phyloP scores from a whole-genome alignment of 2,797 vertebrate species.

The Poeciliopsis infans region DNA sequence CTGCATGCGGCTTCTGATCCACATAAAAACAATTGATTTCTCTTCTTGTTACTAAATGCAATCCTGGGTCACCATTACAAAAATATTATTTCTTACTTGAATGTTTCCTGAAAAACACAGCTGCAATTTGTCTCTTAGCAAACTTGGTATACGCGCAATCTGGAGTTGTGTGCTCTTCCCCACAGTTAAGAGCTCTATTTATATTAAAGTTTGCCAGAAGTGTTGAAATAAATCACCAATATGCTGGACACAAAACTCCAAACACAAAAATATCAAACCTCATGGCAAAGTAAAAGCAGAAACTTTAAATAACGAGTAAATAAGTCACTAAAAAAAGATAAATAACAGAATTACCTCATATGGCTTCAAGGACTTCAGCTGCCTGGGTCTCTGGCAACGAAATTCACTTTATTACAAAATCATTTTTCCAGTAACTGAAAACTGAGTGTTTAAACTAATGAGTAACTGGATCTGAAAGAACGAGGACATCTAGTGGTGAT shows the following conservation, averaged over 20 bases:
- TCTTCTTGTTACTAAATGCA: neutral
- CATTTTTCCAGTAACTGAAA: neutral
- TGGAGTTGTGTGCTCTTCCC: neutral
- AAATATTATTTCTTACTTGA: neutral
- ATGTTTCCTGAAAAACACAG: neutral
- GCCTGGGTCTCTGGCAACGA: neutral
- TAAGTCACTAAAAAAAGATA: neutral
- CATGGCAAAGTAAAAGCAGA: neutral
- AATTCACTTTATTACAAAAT: neutral
- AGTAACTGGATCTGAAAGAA: neutral
- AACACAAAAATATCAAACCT: neutral
- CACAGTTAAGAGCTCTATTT: neutral
- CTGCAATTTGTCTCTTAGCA: neutral
- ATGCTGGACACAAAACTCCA: neutral
- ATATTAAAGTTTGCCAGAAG: neutral
- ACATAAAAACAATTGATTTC: no score
- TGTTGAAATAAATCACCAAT: neutral
- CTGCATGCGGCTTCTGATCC: no score
- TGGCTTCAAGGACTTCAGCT: neutral
- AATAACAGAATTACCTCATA: neutral
- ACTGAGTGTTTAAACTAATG: neutral
- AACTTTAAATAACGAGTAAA: neutral
- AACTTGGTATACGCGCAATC: neutral
- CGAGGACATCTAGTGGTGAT: neutral
- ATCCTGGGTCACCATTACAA: neutral